Evolutionary conservation across 2,888 invertebrate genomes (phyloP).

Genomic region (Ectemnius lituratus): DNA sequence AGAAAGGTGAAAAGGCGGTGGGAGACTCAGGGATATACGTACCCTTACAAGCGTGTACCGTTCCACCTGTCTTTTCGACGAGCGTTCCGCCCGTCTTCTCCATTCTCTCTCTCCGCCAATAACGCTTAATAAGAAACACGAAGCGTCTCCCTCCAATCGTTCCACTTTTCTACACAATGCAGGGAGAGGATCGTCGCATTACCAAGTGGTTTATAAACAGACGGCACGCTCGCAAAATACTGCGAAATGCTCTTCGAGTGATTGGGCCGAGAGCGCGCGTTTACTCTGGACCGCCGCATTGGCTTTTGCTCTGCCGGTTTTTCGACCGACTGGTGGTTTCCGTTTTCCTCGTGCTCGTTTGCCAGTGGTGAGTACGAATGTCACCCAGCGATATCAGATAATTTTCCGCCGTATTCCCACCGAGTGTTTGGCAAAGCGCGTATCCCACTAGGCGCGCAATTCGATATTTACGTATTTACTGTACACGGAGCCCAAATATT

Average conservation of each 20-base stretch:
- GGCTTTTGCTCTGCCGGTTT: background rate
- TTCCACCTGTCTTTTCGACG: too few species aligned
- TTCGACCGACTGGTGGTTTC: background rate
- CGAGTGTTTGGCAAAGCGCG: background rate
- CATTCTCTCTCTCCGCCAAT: too few species aligned
- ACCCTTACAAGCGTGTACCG: too few species aligned
- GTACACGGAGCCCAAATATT: too few species aligned
- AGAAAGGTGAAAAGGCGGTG: too few species aligned
- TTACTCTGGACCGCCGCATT: background rate
- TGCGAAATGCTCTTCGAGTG: background rate
- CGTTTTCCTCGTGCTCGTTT: background rate
- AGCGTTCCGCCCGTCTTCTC: too few species aligned
- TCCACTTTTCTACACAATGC: too few species aligned
- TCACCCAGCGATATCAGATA: conserved; percentile 2
- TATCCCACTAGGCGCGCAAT: background rate
- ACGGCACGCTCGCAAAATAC: background rate
- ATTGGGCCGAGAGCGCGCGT: background rate
- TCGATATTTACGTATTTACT: too few species aligned
- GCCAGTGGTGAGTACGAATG: background rate
- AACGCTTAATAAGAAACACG: too few species aligned
- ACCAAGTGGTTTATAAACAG: background rate
- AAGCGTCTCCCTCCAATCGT: too few species aligned
- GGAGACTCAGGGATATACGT: too few species aligned
- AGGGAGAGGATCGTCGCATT: background rate
- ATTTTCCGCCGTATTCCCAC: background rate